A percentile compares a stretch with the other conserved stretches of the same genome.
phyloP scores from a whole-genome alignment of 2,888 invertebrate genomes.

The Diarsia mendica region DNA sequence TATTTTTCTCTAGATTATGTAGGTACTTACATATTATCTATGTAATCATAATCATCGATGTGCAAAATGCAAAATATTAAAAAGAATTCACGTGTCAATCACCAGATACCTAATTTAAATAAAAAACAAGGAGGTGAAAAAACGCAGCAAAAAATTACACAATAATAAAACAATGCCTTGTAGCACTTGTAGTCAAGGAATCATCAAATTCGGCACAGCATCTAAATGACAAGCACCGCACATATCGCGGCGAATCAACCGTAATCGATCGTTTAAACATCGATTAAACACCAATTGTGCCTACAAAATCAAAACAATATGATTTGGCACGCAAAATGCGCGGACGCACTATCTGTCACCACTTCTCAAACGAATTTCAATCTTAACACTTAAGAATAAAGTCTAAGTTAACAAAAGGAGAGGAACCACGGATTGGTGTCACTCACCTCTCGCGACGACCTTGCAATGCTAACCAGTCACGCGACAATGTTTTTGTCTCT shows the following conservation, averaged over 20 bases:
- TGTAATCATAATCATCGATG: neutral
- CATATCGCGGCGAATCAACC: slow-evolving; percentile 70
- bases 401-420: slow-evolving; percentile 37
- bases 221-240: slow-evolving; percentile 72
- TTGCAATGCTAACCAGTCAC: slow-evolving; percentile 90
- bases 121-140: slow-evolving; percentile 29
- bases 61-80: neutral
- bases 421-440: slow-evolving; percentile 74
- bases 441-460: slow-evolving; percentile 87
- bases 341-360: slow-evolving; percentile 67
- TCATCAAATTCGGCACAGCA: slow-evolving; percentile 73
- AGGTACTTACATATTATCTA: no score
- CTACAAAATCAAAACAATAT: slow-evolving; percentile 78
- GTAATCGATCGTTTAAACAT: slow-evolving; percentile 69
- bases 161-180: slow-evolving; percentile 34
- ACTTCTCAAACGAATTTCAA: slow-evolving; percentile 46
- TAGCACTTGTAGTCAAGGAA: slow-evolving; percentile 48
- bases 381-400: slow-evolving; percentile 23
- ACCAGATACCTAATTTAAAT: slow-evolving; percentile 17
- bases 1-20: neutral
- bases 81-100: slow-evolving; percentile 27
- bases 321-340: slow-evolving; percentile 83
- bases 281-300: slow-evolving; percentile 81
- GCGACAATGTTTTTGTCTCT: slow-evolving; percentile 76
- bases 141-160: slow-evolving; percentile 38